These are phyloP conservation scores for Clarias batrachus DNA, from an alignment of 2,113 vertebrate species.

Conservation along the genomic window DNA sequence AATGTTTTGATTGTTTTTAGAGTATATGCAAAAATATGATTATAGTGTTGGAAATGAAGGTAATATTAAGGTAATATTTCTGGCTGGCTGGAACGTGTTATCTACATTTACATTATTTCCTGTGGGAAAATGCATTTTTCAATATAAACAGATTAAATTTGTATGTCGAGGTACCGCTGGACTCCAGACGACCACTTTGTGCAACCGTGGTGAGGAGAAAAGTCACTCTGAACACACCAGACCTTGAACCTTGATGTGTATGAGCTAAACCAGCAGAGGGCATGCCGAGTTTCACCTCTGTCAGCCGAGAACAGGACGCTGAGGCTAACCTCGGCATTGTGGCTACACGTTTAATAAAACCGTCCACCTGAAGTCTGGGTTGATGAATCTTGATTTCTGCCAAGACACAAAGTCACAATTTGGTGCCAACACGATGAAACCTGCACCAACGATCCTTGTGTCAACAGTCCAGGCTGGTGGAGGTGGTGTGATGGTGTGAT, in stretches of 20 bases:
- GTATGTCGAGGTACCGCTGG: too few species aligned
- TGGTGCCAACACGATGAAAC: not conserved
- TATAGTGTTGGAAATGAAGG: too few species aligned
- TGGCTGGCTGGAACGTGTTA: too few species aligned
- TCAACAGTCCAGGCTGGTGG: not conserved
- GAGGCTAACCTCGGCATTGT: not conserved
- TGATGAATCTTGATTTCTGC: not conserved
- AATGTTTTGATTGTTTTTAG: too few species aligned
- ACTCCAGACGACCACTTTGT: not conserved
- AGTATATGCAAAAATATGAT: too few species aligned
- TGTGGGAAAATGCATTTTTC: too few species aligned
- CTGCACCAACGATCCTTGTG: not conserved
- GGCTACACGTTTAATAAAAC: not conserved
- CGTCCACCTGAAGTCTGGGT: not conserved
- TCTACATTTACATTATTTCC: too few species aligned
- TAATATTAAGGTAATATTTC: too few species aligned
- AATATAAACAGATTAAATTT: too few species aligned
- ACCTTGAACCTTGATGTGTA: not conserved
- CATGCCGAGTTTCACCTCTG: rapidly evolving
- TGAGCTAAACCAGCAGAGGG: not conserved
- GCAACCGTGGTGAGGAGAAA: not conserved
- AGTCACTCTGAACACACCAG: not conserved
- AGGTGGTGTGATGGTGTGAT: not conserved
- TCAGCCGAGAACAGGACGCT: not conserved
- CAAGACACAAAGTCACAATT: not conserved